Conservation (phyloP, 2,888 invertebrate genomes). For the Podotricha telesiphe region DNA sequence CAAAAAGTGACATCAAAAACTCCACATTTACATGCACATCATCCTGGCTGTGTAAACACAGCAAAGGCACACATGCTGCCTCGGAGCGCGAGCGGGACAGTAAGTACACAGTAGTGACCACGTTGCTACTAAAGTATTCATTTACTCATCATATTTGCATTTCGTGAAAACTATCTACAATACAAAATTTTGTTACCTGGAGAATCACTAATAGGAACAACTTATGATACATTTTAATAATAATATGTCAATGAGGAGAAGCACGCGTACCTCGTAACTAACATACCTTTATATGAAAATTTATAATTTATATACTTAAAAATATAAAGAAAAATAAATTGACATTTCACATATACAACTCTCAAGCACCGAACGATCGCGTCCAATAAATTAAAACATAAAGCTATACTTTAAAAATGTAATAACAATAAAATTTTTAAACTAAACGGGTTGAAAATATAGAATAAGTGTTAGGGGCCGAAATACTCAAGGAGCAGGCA, state of each 20-base stretch:
- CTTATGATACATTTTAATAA: constrained; percentile 40
- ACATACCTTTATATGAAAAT: constrained; percentile 43
- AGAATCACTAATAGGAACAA: constrained; percentile 49
- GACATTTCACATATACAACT: constrained; percentile 20
- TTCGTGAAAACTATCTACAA: constrained; percentile 22
- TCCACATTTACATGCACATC: constrained; percentile 69
- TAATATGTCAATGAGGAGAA: constrained; percentile 38
- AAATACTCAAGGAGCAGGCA: not conserved
- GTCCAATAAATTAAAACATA: constrained; percentile 50
- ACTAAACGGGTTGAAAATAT: constrained; percentile 20
- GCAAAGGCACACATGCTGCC: constrained; percentile 57
- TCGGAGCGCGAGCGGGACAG: not conserved
- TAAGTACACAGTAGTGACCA: constrained; percentile 15
- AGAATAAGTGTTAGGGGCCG: not conserved
- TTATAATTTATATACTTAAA: constrained; percentile 44
- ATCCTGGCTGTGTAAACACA: constrained; percentile 36
- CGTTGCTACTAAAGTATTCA: not conserved
- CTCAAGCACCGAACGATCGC: constrained; percentile 53
- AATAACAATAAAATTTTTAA: constrained; percentile 39
- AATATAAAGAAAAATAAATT: constrained; percentile 34
- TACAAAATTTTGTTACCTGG: constrained; percentile 27
- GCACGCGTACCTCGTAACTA: constrained; percentile 34
- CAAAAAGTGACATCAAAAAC: constrained; percentile 65
- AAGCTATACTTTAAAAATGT: constrained; percentile 45
- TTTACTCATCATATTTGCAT: not conserved